A percentile compares a stretch with the other conserved stretches of the same genome.
These are phyloP conservation scores for Harpalus rubripes DNA, from an alignment of 2,888 invertebrate species.

Conservation along the genomic window DNA sequence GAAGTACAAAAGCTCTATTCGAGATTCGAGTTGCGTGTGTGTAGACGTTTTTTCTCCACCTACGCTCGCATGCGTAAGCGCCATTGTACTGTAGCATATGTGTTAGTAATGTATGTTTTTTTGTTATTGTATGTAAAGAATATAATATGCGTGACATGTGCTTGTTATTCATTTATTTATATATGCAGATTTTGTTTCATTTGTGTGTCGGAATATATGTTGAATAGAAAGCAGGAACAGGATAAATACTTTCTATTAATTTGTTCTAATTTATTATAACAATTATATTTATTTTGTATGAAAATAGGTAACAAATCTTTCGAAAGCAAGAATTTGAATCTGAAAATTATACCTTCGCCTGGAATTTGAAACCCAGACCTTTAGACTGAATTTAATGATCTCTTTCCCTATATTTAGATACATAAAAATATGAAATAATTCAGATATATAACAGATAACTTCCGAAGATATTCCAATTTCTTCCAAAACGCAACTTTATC, in stretches of 20 bases:
- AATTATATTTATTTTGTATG: too few species aligned
- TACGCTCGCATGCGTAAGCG: not conserved
- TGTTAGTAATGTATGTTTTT: slow-evolving; percentile 11
- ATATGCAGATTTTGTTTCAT: slow-evolving; percentile 4
- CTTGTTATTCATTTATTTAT: slow-evolving; percentile 33
- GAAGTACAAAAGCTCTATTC: not conserved
- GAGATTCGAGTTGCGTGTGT: slow-evolving; percentile 12
- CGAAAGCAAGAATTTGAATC: too few species aligned
- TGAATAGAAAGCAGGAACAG: not conserved
- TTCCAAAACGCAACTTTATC: too few species aligned
- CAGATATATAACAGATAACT: too few species aligned
- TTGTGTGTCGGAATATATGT: not conserved
- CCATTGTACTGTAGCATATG: not conserved
- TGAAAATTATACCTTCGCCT: too few species aligned
- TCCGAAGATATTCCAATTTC: too few species aligned
- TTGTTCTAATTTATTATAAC: not conserved
- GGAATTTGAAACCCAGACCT: too few species aligned
- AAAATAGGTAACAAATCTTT: too few species aligned
- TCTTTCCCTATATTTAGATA: too few species aligned
- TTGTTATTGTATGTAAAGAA: slow-evolving; percentile 12
- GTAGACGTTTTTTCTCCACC: not conserved
- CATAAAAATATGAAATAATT: too few species aligned
- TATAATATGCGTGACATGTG: slow-evolving; percentile 12
- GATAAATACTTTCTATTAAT: not conserved
- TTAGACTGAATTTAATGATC: too few species aligned